Conservation (phyloP, 2,888 invertebrate species). For the Dasysyrphus albostriatus region DNA sequence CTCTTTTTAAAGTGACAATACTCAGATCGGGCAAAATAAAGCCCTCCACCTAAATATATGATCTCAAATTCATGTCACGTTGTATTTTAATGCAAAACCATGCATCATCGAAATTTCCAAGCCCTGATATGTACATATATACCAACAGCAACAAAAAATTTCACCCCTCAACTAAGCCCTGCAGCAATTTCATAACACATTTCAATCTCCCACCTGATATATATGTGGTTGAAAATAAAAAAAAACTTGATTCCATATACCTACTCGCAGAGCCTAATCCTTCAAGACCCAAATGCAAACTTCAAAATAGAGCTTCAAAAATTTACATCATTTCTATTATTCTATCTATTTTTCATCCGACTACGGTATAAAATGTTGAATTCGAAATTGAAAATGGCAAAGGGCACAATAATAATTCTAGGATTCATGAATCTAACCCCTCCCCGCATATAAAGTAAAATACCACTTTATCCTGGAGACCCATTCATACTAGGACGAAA, state of each 20-base stretch:
- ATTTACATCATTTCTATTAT: conserved; percentile 44
- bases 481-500: conserved; percentile 22
- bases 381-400: conserved; percentile 66
- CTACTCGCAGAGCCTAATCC: conserved; percentile 53
- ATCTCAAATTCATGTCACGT: conserved; percentile 68
- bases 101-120: conserved; percentile 62
- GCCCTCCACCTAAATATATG: neutral
- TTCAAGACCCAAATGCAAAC: conserved; percentile 65
- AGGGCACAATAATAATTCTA: conserved; percentile 70
- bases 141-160: neutral
- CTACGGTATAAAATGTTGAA: conserved; percentile 42
- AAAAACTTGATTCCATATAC: conserved; percentile 51
- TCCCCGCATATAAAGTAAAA: neutral
- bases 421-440: conserved; percentile 62
- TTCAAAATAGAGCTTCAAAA: conserved; percentile 51
- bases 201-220: conserved; percentile 65
- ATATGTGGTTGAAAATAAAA: conserved; percentile 5
- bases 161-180: conserved; percentile 8
- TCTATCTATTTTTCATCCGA: conserved; percentile 37
- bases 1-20: conserved; percentile 28
- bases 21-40: neutral
- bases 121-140: conserved; percentile 2
- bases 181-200: conserved; percentile 65
- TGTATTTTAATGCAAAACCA: conserved; percentile 62
- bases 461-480: conserved; percentile 33